A percentile compares a stretch with the other conserved stretches of the same genome.
phyloP scores from a whole-genome alignment of 2,113 vertebrate genomes.

The Paramisgurnus dabryanus region DNA sequence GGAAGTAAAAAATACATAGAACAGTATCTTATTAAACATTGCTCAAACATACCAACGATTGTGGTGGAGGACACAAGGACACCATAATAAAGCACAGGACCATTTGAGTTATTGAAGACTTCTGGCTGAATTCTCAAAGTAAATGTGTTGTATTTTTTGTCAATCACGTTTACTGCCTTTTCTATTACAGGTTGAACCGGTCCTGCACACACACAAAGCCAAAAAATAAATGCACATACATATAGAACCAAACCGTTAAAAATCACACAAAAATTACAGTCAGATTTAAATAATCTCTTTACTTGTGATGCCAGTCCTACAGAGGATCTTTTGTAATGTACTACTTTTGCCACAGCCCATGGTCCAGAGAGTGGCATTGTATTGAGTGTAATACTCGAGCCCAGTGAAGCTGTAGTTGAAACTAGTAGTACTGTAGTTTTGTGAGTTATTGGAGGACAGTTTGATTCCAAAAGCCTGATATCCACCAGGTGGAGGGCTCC shows the following conservation, averaged over 20 bases:
- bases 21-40: neutral
- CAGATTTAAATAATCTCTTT: neutral
- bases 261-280: neutral
- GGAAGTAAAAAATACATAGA: neutral
- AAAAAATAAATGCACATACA: neutral
- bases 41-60: neutral
- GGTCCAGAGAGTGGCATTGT: slow-evolving; percentile 66
- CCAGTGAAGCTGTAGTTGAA: fast-evolving
- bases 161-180: neutral
- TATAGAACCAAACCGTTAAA: neutral
- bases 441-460: too few species aligned
- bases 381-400: slow-evolving; percentile 69
- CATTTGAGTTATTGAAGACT: slow-evolving; percentile 69
- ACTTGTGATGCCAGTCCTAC: slow-evolving; percentile 68
- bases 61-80: slow-evolving; percentile 69
- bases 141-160: slow-evolving; percentile 29
- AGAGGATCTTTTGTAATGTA: slow-evolving; percentile 30
- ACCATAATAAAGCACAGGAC: slow-evolving; percentile 74
- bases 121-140: neutral
- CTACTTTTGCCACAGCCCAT: slow-evolving; percentile 58
- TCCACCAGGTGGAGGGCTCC: slow-evolving; percentile 68
- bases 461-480: slow-evolving; percentile 59
- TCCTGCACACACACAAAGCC: slow-evolving; percentile 55
- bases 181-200: slow-evolving; percentile 63
- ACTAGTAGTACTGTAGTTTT: too few species aligned